Evolutionary conservation across 2,797 vertebrate species (phyloP).

Genomic region (Leptoclinus maculatus): DNA sequence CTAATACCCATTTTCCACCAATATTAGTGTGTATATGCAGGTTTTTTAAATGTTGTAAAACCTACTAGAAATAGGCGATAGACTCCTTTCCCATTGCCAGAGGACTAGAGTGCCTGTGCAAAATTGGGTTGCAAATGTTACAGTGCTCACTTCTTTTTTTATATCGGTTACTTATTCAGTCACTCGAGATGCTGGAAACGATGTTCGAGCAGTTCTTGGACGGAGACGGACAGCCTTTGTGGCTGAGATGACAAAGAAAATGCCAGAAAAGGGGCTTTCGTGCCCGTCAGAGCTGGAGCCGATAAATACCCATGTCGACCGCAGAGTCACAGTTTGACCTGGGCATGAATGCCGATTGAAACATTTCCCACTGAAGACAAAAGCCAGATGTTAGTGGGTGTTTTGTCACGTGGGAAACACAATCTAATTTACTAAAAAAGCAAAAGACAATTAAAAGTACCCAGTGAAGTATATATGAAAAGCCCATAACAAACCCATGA

Average conservation of each 20-base stretch:
- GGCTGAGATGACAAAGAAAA: not conserved
- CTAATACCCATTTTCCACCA: not conserved
- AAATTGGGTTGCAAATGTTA: not conserved
- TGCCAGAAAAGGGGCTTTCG: not conserved
- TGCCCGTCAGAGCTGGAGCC: not conserved
- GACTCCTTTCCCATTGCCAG: not conserved
- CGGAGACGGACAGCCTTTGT: not conserved
- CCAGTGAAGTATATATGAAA: conserved; percentile 18
- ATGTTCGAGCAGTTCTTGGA: not conserved
- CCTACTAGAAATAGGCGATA: not conserved
- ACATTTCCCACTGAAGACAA: not conserved
- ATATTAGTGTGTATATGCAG: not conserved
- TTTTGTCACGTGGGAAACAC: not conserved
- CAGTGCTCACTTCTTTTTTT: not conserved
- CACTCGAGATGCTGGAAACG: not conserved
- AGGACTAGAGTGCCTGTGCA: no score
- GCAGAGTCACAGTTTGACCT: not conserved
- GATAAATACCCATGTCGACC: not conserved
- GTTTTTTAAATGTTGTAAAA: not conserved
- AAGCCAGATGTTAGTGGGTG: not conserved
- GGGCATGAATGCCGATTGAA: not conserved
- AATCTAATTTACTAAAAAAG: not conserved
- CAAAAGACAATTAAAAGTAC: conserved; percentile 18
- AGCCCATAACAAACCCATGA: conserved; percentile 9
- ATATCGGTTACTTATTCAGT: not conserved